phyloP scores from a whole-genome alignment of 2,797 vertebrate genomes.

The Champsocephalus gunnari region DNA sequence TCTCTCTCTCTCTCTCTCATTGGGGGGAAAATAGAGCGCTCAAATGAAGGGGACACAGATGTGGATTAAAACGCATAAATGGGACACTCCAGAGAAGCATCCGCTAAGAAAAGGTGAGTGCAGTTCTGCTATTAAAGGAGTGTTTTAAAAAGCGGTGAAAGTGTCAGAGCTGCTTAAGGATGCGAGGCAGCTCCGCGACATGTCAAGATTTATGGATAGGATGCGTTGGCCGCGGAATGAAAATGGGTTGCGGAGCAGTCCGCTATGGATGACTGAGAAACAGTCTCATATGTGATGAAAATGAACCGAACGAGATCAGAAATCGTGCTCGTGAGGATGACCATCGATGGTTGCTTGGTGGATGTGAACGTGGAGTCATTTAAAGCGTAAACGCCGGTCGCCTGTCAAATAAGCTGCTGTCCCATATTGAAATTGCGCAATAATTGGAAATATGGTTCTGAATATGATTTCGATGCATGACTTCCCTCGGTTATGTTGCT shows the following conservation, averaged over 20 bases:
- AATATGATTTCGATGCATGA: conserved; percentile 8
- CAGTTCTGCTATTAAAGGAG: conserved; percentile 5
- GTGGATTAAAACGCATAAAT: conserved; percentile 81
- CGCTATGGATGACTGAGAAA: conserved; percentile 34
- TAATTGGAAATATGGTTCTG: conserved; percentile 16
- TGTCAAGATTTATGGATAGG: conserved; percentile 66
- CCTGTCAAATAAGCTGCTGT: conserved; percentile 67
- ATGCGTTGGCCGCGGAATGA: conserved; percentile 54
- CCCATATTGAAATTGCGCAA: conserved; percentile 65
- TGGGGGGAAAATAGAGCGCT: conserved; percentile 67
- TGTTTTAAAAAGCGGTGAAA: conserved; percentile 40
- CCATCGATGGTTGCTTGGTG: conserved; percentile 23
- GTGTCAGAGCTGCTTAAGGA: conserved; percentile 53
- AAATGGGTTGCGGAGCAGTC: conserved; percentile 61
- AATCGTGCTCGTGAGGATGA: conserved; percentile 5
- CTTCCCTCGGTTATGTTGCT: not conserved
- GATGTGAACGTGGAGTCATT: conserved; percentile 43
- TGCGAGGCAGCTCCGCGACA: conserved; percentile 52
- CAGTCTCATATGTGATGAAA: conserved; percentile 6
- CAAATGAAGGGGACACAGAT: conserved; percentile 77
- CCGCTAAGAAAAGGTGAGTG: conserved; percentile 75
- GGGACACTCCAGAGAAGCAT: conserved; percentile 68
- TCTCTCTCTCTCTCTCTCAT: conserved; percentile 18
- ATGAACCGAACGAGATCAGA: conserved; percentile 12
- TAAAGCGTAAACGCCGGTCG: conserved; percentile 67